Base-by-base conservation (phyloP, 2,888 invertebrate genomes). In the Agriotes lineatus region DNA sequence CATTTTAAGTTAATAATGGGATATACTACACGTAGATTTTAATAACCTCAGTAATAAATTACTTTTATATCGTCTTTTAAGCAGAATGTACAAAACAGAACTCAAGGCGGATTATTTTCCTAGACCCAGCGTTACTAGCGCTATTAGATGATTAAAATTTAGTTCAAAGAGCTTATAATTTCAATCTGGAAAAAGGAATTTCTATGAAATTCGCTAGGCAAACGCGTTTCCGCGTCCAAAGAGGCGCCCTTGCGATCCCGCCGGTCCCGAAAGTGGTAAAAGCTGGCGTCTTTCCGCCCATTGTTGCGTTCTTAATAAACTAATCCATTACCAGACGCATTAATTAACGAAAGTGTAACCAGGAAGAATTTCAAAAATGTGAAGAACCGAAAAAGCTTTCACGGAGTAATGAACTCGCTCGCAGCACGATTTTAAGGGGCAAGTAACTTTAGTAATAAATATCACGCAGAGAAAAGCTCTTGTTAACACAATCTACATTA, bases 401-500 rank as follows among this genome's bases (percentile, higher is more conserved):
- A 18, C 56, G 22, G 45, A 35, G 64, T 64, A 64, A 64, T 57
- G 57, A 64, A 64, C 48, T 45, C 6, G 19, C 52, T 64, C 35
- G 19, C 56, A 48, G 56, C 64, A 20, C 48, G 64, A 64, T 57
- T 57, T 64, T 48, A 64, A 57, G 48, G 56, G 42, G 62, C 39
- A 59, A 44, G 44, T 59, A 59, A 59, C 45, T 59, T 63, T 54
- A 44, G 62, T 48, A 56, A 64, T 57, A 64, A 57, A 64, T 57
- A 45, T 45, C 64, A 56, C 16, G 45, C 48, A 58, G 57, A 59
- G 65, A 58, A 65, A 58, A 59, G 65, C 59, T 59, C 48, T 65
- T 65, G 59, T 65, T 65, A 58, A 59, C 58, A 65, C 57, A 54
- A 62, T 62, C 62, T 62, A 54, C 52, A 54, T 52, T 62, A 62